phyloP scores from a whole-genome alignment of 2,797 vertebrate species.

The Dendrocincla tyrannina region DNA sequence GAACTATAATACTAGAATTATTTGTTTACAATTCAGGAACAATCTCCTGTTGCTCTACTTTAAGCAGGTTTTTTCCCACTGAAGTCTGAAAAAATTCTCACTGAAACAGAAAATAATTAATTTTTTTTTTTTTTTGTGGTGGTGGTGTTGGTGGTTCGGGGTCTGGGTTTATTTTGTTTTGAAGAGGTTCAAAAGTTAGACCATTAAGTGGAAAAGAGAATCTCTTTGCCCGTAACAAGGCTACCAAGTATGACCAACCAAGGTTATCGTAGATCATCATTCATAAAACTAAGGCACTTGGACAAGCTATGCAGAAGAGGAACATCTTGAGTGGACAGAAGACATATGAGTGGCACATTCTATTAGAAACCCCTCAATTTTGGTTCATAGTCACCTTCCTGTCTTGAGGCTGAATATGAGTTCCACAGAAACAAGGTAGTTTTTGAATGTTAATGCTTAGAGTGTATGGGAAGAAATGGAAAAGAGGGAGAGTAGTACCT shows the following conservation, averaged over 20 bases:
- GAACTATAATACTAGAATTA: neutral
- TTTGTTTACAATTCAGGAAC: neutral
- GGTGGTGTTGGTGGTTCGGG: neutral
- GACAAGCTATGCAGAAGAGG: neutral
- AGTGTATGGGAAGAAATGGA: neutral
- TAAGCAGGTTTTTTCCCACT: neutral
- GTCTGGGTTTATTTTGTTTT: neutral
- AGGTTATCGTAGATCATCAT: neutral
- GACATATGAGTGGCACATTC: neutral
- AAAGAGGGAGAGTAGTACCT: neutral
- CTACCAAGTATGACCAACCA: neutral
- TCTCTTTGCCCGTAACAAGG: neutral
- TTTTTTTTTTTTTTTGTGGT: neutral
- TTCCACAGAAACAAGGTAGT: neutral
- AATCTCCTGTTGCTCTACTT: neutral
- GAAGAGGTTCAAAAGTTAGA: neutral
- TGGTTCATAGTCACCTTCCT: neutral
- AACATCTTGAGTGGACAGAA: neutral
- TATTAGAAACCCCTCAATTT: fast-evolving
- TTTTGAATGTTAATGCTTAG: neutral
- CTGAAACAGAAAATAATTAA: neutral
- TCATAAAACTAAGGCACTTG: neutral
- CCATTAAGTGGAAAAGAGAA: neutral
- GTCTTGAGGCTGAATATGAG: neutral
- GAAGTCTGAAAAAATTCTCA: neutral